phyloP scores from a whole-genome alignment of 2,113 vertebrate genomes.

The Emydura subglobosa region DNA sequence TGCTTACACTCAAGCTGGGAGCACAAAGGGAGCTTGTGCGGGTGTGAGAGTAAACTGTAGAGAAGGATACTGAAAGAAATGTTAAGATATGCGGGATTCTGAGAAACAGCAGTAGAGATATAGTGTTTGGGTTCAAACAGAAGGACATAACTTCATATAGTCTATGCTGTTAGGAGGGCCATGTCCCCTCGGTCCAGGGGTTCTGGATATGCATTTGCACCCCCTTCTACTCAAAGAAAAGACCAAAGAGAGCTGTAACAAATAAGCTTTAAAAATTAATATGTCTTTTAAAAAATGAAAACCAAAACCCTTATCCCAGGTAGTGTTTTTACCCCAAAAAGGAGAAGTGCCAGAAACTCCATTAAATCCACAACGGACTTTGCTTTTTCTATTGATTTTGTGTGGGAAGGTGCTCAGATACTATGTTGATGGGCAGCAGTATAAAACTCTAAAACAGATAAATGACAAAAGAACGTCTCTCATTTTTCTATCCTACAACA shows the following conservation, averaged over 20 bases:
- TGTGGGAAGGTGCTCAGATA: not conserved
- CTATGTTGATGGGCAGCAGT: not conserved
- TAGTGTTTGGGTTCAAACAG: slow-evolving; percentile 36
- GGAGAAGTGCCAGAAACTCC: not conserved
- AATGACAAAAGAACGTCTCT: not conserved
- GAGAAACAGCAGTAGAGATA: not conserved
- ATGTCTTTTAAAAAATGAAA: no score
- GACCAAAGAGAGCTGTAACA: no score
- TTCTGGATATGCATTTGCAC: not conserved
- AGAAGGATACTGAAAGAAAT: not conserved
- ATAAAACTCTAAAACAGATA: not conserved
- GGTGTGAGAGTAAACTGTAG: not conserved
- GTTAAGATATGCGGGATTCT: slow-evolving; percentile 12
- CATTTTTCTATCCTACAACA: not conserved
- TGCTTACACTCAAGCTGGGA: not conserved
- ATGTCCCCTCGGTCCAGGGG: not conserved
- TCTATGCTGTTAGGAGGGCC: not conserved
- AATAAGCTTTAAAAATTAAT: no score
- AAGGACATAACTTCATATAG: not conserved
- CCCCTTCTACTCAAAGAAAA: no score
- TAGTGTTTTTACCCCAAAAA: not conserved
- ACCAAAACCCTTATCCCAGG: no score
- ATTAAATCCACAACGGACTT: not conserved
- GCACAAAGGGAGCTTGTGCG: not conserved
- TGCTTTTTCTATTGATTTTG: not conserved